A percentile compares a stretch with the other conserved stretches of the same genome.
Evolutionary conservation across 2,888 invertebrate genomes (phyloP).

Genomic region (Keiferia lycopersicella): DNA sequence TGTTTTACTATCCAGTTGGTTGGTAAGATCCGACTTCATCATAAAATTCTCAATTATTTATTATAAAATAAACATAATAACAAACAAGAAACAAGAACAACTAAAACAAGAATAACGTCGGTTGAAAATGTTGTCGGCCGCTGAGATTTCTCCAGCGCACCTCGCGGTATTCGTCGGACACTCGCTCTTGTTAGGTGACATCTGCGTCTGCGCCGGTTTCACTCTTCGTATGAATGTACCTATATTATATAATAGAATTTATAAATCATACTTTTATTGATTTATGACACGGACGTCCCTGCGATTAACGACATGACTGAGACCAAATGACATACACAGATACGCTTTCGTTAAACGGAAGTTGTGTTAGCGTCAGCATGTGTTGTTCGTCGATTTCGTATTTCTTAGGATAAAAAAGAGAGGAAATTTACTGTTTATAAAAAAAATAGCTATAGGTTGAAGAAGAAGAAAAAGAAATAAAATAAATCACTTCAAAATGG

Average conservation of each 20-base stretch:
- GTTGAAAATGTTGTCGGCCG: slow-evolving; percentile 51
- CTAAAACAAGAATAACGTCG: neutral
- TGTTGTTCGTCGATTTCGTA: too few species aligned
- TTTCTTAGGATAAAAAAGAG: too few species aligned
- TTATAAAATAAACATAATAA: neutral
- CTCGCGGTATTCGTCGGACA: slow-evolving; percentile 66
- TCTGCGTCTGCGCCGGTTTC: slow-evolving; percentile 59
- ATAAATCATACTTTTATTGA: neutral
- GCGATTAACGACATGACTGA: neutral
- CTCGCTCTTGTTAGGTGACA: slow-evolving; percentile 66
- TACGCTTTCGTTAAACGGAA: neutral
- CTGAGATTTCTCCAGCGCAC: slow-evolving; percentile 60
- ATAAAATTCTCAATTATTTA: neutral
- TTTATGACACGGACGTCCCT: neutral
- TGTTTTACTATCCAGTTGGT: too few species aligned
- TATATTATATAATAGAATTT: slow-evolving; percentile 12
- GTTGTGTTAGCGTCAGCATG: too few species aligned
- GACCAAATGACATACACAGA: neutral
- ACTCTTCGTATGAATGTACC: slow-evolving; percentile 43
- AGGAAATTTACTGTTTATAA: too few species aligned
- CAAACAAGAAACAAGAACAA: neutral
- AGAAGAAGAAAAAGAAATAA: neutral
- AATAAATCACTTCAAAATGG: too few species aligned
- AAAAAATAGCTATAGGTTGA: too few species aligned
- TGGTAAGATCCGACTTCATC: too few species aligned